A percentile compares a stretch with the other conserved stretches of the same genome.
phyloP scores from a whole-genome alignment of 2,113 vertebrate species.

The Taurulus bubalis region DNA sequence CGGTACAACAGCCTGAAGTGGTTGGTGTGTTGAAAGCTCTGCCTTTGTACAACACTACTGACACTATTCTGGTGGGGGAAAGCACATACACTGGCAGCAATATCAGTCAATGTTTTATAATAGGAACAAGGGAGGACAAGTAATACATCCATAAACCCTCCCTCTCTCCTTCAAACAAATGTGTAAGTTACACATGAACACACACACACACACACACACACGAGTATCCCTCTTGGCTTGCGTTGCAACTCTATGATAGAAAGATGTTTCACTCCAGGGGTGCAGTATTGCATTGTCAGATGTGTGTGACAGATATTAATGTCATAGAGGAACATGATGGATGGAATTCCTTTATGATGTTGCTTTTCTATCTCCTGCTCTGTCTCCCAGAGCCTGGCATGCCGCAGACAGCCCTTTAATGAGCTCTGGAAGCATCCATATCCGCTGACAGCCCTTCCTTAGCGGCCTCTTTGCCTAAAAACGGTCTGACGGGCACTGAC shows the following conservation, averaged over 20 bases:
- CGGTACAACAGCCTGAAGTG: constrained; percentile 54
- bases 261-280: constrained; percentile 71
- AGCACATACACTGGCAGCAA: constrained; percentile 29
- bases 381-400: constrained; percentile 70
- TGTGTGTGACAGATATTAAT: constrained; percentile 80
- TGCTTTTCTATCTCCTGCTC: constrained; percentile 73
- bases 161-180: constrained; percentile 56
- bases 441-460: constrained; percentile 75
- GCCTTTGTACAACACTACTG: constrained; percentile 46
- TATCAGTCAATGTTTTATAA: constrained; percentile 60
- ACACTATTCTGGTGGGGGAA: constrained; percentile 35
- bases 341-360: constrained; percentile 81
- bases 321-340: constrained; percentile 77
- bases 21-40: constrained; percentile 31
- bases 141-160: constrained; percentile 44
- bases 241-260: constrained; percentile 53
- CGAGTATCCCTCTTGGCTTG: constrained; percentile 37
- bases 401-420: constrained; percentile 78
- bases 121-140: constrained; percentile 31
- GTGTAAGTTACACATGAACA: constrained; percentile 35
- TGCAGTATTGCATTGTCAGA: constrained; percentile 76
- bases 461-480: constrained; percentile 69
- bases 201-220: background rate
- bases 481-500: constrained; percentile 41
- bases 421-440: constrained; percentile 76